phyloP scores from a whole-genome alignment of 2,888 invertebrate species.

The Drosophila subquinaria region DNA sequence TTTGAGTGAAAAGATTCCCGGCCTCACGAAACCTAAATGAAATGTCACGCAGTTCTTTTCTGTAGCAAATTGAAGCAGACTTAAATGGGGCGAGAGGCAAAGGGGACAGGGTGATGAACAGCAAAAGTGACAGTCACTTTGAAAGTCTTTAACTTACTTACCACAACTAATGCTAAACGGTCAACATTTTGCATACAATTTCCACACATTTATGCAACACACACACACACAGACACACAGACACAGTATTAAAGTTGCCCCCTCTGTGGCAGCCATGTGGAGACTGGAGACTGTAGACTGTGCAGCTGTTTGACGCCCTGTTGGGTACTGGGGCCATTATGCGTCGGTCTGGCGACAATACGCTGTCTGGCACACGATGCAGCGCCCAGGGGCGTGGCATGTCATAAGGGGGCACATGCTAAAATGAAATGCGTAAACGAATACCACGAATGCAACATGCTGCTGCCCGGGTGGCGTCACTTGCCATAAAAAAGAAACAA shows the following conservation, averaged over 20 bases:
- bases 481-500: conserved; percentile 17
- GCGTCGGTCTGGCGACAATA: conserved; percentile 61
- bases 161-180: conserved; percentile 22
- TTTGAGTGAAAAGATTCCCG: conserved; percentile 2
- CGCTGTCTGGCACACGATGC: conserved; percentile 43
- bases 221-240: background rate
- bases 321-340: conserved; percentile 47
- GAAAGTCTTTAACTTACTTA: conserved; percentile 19
- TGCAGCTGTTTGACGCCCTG: conserved; percentile 46
- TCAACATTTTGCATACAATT: conserved; percentile 33
- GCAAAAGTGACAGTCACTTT: conserved; percentile 19
- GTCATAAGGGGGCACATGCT: conserved; percentile 19
- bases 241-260: background rate
- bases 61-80: conserved; percentile 5
- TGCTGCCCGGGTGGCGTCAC: conserved; percentile 41
- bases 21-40: conserved; percentile 27
- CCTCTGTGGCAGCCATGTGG: conserved; percentile 15
- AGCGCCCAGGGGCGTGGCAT: background rate
- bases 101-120: background rate
- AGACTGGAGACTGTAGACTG: conserved; percentile 12
- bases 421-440: conserved; percentile 52
- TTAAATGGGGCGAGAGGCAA: conserved; percentile 16
- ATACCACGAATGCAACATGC: conserved; percentile 51
- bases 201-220: conserved; percentile 22
- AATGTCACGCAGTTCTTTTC: conserved; percentile 11